Evolutionary conservation across 2,888 invertebrate genomes (phyloP), one percentile per base, ranked within the genome.

Genomic region (Peribatodes rhomboidaria): DNA sequence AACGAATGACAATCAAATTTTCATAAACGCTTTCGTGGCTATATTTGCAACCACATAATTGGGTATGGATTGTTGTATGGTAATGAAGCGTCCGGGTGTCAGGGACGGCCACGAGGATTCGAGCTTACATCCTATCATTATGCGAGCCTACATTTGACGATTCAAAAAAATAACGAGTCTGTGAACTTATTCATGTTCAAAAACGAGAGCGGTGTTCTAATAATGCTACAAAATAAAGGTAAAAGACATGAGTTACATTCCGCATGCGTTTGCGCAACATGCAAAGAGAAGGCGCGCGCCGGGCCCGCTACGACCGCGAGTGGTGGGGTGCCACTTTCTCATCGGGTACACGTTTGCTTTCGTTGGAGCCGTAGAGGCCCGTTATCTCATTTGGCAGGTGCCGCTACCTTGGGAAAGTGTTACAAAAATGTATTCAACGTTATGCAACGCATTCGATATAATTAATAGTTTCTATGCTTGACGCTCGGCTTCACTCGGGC

Each of bases 371-470:
- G 82, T 75, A 75, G 76, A 83, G 83, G 82, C 76, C 89, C 91
- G 90, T 90, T 91, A 92, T 87, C 88, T 89, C 89, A 90, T 92
- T 91, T 85, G 86, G 88, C 92, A 92, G 92, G 92, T 92, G 92
- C 85, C 81, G 83, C 80, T 83, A 79, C 79, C 79, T 81, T 86
- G 89, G 86, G 92, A 92, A 92, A 92, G 90, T 91, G 86, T 87
- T 88, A 87, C 85, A 85, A 84, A 87, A 86, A 86, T 81, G 71
- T 84, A 85, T 81, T 82, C 79, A 80, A 78, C 76, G 82, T 89
- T 88, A 88, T 82, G 86, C 83, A 89, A 86, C 80, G 62, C 67
- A 71, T 71, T 67, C 69, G 70, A 69, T 70, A 69, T 73, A 64
- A 64, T 59, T 59, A 55, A 61, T 65, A 56, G 60, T 56, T 41